phyloP scores from a whole-genome alignment of 1,140 invertebrate genomes.

The Drosophila willistoni region DNA sequence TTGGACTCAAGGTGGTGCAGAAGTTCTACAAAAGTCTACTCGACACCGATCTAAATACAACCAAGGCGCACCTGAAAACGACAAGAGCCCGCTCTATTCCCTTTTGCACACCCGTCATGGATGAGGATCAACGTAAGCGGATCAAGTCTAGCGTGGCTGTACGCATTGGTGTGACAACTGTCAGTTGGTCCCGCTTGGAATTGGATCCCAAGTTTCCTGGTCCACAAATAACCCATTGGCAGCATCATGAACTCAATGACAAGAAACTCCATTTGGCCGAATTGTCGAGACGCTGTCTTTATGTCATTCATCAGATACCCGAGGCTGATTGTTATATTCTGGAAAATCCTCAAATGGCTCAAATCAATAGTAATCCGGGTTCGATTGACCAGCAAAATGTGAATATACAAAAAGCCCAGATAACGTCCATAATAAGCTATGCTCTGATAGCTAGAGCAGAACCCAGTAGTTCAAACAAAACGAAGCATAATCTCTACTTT shows the following conservation, averaged over 20 bases:
- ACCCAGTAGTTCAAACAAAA: constrained; percentile 20
- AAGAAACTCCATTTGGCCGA: constrained; percentile 76
- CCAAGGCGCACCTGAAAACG: not conserved
- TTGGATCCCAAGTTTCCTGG: constrained; percentile 23
- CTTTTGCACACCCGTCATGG: constrained; percentile 64
- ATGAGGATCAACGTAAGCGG: constrained; percentile 39
- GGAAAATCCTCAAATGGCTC: constrained; percentile 76
- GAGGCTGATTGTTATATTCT: constrained; percentile 75
- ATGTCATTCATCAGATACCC: constrained; percentile 68
- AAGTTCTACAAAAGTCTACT: constrained; percentile 74
- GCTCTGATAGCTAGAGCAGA: constrained; percentile 48
- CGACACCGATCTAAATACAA: not conserved
- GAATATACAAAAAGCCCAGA: constrained; percentile 75
- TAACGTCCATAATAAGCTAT: constrained; percentile 69
- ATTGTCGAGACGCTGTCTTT: constrained; percentile 64
- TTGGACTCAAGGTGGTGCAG: constrained; percentile 61
- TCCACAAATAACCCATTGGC: constrained; percentile 68
- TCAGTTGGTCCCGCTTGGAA: constrained; percentile 72
- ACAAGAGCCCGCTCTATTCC: constrained; percentile 35
- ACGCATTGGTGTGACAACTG: constrained; percentile 69
- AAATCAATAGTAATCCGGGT: constrained; percentile 68
- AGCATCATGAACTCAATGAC: constrained; percentile 75
- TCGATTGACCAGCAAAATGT: constrained; percentile 79
- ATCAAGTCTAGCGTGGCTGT: constrained; percentile 64
- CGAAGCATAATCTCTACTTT: constrained; percentile 60